phyloP scores from a whole-genome alignment of 30 jellyfish, hydroid and myxozoan genomes.

The Aurelia sp. region DNA sequence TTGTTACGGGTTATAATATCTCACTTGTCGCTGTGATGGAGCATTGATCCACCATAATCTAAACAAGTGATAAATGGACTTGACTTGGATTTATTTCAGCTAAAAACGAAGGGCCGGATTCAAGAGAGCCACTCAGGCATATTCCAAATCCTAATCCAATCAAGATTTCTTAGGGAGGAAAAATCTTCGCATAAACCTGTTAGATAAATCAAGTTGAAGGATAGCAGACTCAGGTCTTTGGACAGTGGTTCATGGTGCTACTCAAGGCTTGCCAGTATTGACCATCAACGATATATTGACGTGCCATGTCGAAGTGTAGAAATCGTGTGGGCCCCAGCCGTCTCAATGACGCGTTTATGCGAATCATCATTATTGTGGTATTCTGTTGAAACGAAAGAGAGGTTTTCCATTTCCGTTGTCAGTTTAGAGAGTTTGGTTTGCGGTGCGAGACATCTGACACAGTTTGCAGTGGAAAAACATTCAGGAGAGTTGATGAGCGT shows the following conservation, averaged over 20 bases:
- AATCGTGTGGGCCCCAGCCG: constrained; percentile 34
- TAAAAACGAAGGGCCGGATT: constrained; percentile 62
- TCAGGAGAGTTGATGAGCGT: constrained; percentile 32
- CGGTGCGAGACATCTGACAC: constrained; percentile 65
- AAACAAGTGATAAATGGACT: constrained; percentile 54
- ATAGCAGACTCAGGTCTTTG: background rate
- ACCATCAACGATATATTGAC: constrained; percentile 10
- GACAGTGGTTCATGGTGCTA: no score
- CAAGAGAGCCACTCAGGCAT: constrained; percentile 26
- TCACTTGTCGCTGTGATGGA: constrained; percentile 21
- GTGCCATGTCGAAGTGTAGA: constrained; percentile 43
- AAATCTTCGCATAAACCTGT: constrained; percentile 65
- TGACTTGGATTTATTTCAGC: constrained; percentile 48
- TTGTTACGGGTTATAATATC: background rate
- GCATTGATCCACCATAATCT: constrained; percentile 19
- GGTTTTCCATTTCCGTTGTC: constrained; percentile 65
- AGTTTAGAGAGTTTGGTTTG: constrained; percentile 49
- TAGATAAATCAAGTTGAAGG: constrained; percentile 48
- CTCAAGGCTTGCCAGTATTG: no score
- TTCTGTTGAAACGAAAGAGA: constrained; percentile 35
- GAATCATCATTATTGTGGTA: constrained; percentile 48
- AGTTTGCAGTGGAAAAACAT: constrained; percentile 47
- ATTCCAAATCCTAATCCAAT: constrained; percentile 73
- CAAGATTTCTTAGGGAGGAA: constrained; percentile 62
- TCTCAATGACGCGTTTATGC: constrained; percentile 35